These are phyloP conservation scores for Porites evermanni DNA, from an alignment of 92 coral and sea anemone species.

Conservation along the genomic window DNA sequence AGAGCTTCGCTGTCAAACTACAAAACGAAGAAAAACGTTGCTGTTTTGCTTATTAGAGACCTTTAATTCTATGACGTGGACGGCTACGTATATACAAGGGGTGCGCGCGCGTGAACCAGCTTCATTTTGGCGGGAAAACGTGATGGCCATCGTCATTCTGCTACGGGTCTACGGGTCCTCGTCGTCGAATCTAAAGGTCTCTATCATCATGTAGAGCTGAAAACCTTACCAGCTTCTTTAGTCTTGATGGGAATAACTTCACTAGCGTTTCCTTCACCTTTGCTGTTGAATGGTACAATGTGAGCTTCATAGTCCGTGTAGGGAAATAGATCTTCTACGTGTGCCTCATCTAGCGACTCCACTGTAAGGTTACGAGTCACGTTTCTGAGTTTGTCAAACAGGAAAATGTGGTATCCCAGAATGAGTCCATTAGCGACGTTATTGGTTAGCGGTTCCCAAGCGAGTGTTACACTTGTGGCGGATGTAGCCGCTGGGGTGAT, in stretches of 20 bases:
- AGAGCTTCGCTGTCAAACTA: no score
- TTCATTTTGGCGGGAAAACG: no score
- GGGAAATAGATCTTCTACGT: constrained; percentile 63
- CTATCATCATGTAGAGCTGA: neutral
- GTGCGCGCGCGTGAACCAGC: no score
- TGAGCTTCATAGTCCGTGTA: constrained; percentile 75
- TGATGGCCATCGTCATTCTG: no score
- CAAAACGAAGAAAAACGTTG: no score
- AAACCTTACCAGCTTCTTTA: constrained; percentile 74
- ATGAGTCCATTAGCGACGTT: constrained; percentile 60
- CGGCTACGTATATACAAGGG: no score
- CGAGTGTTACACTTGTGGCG: constrained; percentile 38
- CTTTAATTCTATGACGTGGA: no score
- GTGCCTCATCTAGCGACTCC: constrained; percentile 46
- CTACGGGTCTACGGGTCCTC: no score
- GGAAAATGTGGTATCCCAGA: constrained; percentile 69
- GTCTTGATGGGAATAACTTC: constrained; percentile 61
- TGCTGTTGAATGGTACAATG: constrained; percentile 73
- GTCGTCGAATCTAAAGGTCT: no score
- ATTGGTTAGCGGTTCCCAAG: constrained; percentile 61
- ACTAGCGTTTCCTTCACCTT: constrained; percentile 74
- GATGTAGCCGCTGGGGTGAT: constrained; percentile 32
- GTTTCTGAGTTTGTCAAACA: constrained; percentile 68
- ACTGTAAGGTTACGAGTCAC: constrained; percentile 59
- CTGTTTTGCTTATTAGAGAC: no score